A percentile compares a stretch with the other conserved stretches of the same genome.
Evolutionary conservation across 2,888 invertebrate species (phyloP).

Genomic region (Polymixis flavicincta): DNA sequence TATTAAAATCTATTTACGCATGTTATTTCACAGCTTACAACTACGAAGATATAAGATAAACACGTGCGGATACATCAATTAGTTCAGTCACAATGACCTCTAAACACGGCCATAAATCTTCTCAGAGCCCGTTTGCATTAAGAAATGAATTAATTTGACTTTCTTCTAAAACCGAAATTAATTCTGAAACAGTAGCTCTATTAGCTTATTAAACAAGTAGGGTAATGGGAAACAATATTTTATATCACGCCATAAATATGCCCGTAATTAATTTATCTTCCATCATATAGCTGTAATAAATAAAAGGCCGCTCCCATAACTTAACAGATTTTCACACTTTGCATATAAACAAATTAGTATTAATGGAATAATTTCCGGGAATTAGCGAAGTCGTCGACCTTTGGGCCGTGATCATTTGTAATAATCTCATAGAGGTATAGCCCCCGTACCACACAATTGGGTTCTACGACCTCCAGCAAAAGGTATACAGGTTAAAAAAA

Average conservation of each 20-base stretch:
- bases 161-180: slow-evolving; percentile 41
- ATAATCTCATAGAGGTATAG: slow-evolving; percentile 52
- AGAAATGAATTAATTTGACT: slow-evolving; percentile 49
- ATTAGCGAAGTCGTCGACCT: slow-evolving; percentile 52
- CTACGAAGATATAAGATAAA: slow-evolving; percentile 43
- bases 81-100: slow-evolving; percentile 37
- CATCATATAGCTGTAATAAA: slow-evolving; percentile 48
- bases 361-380: slow-evolving; percentile 61
- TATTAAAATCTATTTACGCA: slow-evolving; percentile 43
- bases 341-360: slow-evolving; percentile 58
- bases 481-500: slow-evolving; percentile 73
- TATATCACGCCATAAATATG: slow-evolving; percentile 47
- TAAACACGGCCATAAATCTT: slow-evolving; percentile 53
- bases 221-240: slow-evolving; percentile 53
- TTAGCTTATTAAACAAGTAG: slow-evolving; percentile 46
- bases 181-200: slow-evolving; percentile 59
- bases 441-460: slow-evolving; percentile 57
- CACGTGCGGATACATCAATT: slow-evolving; percentile 47
- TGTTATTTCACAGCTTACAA: slow-evolving; percentile 31
- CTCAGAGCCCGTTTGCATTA: slow-evolving; percentile 24
- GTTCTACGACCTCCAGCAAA: slow-evolving; percentile 71
- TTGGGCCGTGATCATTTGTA: slow-evolving; percentile 48
- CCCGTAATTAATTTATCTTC: slow-evolving; percentile 48
- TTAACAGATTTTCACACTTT: slow-evolving; percentile 59
- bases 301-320: slow-evolving; percentile 32